Evolutionary conservation across 1,140 invertebrate genomes (phyloP), one percentile per base, ranked within the genome.

Genomic region (Apis florea): DNA sequence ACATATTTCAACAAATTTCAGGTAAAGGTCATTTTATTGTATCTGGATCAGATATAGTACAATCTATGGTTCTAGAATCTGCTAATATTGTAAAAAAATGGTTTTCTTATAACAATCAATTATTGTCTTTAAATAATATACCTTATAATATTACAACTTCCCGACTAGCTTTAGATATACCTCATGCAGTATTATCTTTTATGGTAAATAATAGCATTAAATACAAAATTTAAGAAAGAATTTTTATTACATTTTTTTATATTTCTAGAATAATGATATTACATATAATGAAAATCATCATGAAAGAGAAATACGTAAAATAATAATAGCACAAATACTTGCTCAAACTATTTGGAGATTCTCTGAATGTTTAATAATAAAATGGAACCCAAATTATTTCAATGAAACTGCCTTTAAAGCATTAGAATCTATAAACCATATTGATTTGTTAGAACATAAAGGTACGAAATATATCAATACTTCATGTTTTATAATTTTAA

Each of bases 31-130:
- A 86, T 19, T 89, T 92, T 58, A 73, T 89, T 5, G 78, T 89
- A 1, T 89, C 91, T 11, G 93, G 93, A 64, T 93, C 93, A 0
- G 92, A 93, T 24, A 89, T 93, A 83, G 87, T 91, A 19, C 87
- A 89, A 19, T 87, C 91, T 10, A 83, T 90, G 11, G 89, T 92
- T 51, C 61, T 90, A 49, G 83, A 92, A 64, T 89, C 89, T 17
- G 81, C 90, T 17, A 15, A 59, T 19, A 70, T 59, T 15, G 76
- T 91, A 12, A 74, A 58, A 63, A 56, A 74, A 69, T 70, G 71
- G 21, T 26, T 77, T 21, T 74, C 83, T 17, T 69, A 78, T 9
- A 79, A 83, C 13, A 59, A 78, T 64, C 82, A 85, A 15, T 19
- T 86, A 26, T 81, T 87, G 12, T 51, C 83, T 78, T 73, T 80